Evolutionary conservation across 2,797 vertebrate species (phyloP), one percentile per base, ranked within the genome.

Genomic region (Sparus aurata): DNA sequence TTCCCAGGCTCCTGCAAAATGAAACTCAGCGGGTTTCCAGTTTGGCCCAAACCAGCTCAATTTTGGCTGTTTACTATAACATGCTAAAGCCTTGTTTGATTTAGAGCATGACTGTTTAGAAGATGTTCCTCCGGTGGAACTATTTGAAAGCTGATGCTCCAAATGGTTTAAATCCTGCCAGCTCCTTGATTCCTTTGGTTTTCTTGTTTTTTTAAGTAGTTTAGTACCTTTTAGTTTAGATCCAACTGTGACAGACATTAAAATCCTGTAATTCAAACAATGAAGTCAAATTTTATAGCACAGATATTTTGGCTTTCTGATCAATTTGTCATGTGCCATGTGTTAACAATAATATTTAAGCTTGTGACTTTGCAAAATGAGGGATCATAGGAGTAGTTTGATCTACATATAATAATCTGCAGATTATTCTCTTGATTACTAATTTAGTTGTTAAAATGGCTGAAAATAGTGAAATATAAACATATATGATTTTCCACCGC

Each of bases 11-110:
- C 15, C 49, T 66, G n/a, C 13, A 43, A 61, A 70, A 77, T 62
- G n/a, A 61, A n/a, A 15, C 73, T 67, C 69, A 79, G 77, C 61
- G 61, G 60, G 61, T 68, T 71, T 76, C 17, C 16, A 67, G 38
- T 75, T 50, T 34, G 4, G 4, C 7, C 50, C 25, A 69, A 73
- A 45, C 9, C 10, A 18, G 45, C 49, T 27, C 8, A 59, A 23
- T 60, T 65, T 9, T 63, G 17, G 46, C 57, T 15, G n/a, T 80
- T 69, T 11, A 54, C 34, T 4, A 6, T 68, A 38, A 55, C 61
- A 22, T 6, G 13, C 11, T 55, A 62, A 64, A 57, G 22, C 17
- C 12, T 15, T 12, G n/a, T 68, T 50, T 86, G 50, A 73, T 83
- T 54, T 62, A 27, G 17, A 58, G 49, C 41, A 64, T 13, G 68